A percentile compares a stretch with the other conserved stretches of the same genome.
phyloP scores from a whole-genome alignment of 2,888 invertebrate species.

The Melikaiella ostensackeni region DNA sequence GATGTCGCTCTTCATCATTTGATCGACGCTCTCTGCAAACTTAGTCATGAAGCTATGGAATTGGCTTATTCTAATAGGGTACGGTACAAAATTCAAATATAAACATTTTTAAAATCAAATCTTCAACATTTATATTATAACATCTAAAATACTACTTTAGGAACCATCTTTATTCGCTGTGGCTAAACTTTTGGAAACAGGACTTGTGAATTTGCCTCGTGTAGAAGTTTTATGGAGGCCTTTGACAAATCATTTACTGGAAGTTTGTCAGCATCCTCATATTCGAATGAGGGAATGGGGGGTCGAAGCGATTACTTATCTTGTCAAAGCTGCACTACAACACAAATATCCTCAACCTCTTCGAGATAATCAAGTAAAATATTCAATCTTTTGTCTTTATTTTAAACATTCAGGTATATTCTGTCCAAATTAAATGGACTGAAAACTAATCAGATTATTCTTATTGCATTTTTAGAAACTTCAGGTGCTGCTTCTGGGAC shows the following conservation, averaged over 20 bases:
- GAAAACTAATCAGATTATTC: not conserved
- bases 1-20: conserved; percentile 97
- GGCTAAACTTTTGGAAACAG: conserved; percentile 98
- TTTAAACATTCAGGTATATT: conserved; percentile 11
- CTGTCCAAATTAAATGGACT: conserved; percentile 15
- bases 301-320: conserved; percentile 95
- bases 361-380: conserved; percentile 87
- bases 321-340: conserved; percentile 94
- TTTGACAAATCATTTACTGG: conserved; percentile 95
- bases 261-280: conserved; percentile 97
- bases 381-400: conserved; percentile 16
- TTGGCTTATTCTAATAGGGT: conserved; percentile 95
- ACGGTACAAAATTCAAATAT: conserved; percentile 66
- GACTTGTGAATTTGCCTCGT: conserved; percentile 93
- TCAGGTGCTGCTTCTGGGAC: conserved; percentile 92
- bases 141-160: conserved; percentile 75
- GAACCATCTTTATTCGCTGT: conserved; percentile 98
- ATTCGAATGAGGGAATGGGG: conserved; percentile 98
- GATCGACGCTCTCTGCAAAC: conserved; percentile 96
- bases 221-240: conserved; percentile 97
- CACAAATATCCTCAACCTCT: conserved; percentile 91
- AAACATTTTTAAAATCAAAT: no score
- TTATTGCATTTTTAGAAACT: conserved; percentile 79
- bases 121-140: not conserved
- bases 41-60: conserved; percentile 98